Base-by-base conservation (phyloP, 2,888 invertebrate species). In the Mactromeris polynyma region DNA sequence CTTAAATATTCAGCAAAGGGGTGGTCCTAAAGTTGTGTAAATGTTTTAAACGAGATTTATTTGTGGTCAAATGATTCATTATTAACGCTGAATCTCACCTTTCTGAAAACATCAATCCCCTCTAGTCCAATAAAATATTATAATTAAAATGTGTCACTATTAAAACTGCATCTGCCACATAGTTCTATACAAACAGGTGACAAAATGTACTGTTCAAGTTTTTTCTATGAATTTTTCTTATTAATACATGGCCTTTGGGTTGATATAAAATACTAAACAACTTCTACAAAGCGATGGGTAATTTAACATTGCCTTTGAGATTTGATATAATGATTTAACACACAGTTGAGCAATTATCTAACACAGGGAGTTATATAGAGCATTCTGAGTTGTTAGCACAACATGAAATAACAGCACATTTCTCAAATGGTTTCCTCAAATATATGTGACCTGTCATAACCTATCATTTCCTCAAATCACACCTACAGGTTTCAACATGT, bases 101-200 rank as follows among this genome's bases (percentile, higher is more conserved):
- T 80, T 38, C 69, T 80, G 26, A 54, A 85, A 80, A 36, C 51
- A 84, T 87, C 38, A 77, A 69, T 73, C 38, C 38, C 86, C 86
- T 40, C 31, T 14, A 46, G 73, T 73, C 78, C 31, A 31, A 69
- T 84, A 64, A 81, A 51, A 85, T 88, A 85, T 88, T 73, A 82
- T 58, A 77, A 88, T 88, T 82, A 88, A 85, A 88, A 81, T 85
- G 77, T 88, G 88, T 85, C 88, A 88, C 81, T 31, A 33, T 81
- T 19, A 83, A 64, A 82, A 42, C 81, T 69, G 78, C 86, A 87
- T 87, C 86, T 87, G 86, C 82, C 82, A 26, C 19, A 42, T 38
- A 82, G 40, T 81, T 78, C 73, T 31, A 33, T 51, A n/a, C 38
- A 31, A 83, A 84, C 87, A 88, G 87, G 87, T 88, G 87, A 84